Conservation (phyloP, 1,140 invertebrate species). For the Drosophila oshimai region DNA sequence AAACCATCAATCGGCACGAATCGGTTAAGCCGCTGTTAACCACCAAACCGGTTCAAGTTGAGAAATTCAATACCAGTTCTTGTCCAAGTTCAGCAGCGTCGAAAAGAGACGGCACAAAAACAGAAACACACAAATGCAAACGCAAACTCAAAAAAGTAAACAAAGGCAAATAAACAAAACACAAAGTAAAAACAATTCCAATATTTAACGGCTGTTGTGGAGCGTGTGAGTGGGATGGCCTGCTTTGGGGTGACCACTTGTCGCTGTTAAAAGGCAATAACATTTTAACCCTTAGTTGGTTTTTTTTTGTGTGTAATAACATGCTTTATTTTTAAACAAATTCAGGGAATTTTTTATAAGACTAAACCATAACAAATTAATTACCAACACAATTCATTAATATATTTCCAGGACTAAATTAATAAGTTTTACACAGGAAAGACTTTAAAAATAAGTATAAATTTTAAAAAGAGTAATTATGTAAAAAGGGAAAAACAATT, state of each 20-base stretch:
- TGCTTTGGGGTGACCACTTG: conserved; percentile 18
- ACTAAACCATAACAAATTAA: too few species aligned
- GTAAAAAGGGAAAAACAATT: too few species aligned
- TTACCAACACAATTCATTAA: too few species aligned
- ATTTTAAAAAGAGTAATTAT: too few species aligned
- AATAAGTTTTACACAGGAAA: too few species aligned
- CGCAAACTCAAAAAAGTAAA: conserved; percentile 20
- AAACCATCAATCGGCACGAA: conserved; percentile 27
- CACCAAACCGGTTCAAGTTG: conserved; percentile 17
- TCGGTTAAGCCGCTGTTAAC: conserved; percentile 15
- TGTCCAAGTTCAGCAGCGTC: conserved; percentile 63
- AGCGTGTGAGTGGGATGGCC: background rate
- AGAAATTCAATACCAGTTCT: conserved; percentile 66
- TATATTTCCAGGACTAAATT: too few species aligned
- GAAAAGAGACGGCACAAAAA: conserved; percentile 49
- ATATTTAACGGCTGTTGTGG: conserved; percentile 23
- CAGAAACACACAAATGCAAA: conserved; percentile 40
- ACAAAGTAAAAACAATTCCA: conserved; percentile 16
- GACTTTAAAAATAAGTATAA: too few species aligned
- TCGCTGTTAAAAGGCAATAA: conserved; percentile 16
- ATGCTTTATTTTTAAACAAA: background rate
- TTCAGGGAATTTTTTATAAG: too few species aligned
- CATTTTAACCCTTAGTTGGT: background rate
- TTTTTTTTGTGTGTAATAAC: too few species aligned
- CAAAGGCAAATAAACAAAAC: conserved; percentile 30